Percentiles rank a stretch among this genome's conserved stretches.
Conservation (phyloP, 1,140 invertebrate species). For the Bombus confusus region DNA sequence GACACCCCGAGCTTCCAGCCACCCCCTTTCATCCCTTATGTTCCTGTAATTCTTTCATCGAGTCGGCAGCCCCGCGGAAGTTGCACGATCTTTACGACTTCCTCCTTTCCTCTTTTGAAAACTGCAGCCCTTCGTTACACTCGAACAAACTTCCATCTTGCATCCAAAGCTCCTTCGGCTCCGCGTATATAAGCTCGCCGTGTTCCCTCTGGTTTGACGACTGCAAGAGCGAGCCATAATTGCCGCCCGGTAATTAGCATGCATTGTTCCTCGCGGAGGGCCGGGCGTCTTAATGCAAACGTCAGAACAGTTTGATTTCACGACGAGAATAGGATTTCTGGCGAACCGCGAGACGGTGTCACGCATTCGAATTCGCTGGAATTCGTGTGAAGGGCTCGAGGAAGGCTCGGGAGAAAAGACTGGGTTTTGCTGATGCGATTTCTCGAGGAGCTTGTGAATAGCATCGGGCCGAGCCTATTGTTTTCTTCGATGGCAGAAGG, state of each 20-base stretch:
- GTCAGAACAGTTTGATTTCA: conserved; percentile 33
- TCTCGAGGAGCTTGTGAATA: background rate
- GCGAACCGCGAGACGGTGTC: conserved; percentile 22
- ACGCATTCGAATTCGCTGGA: conserved; percentile 37
- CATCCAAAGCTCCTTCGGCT: background rate
- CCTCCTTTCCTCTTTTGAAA: conserved; percentile 14
- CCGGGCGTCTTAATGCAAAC: conserved; percentile 41
- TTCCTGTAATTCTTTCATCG: conserved; percentile 49
- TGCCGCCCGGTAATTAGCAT: conserved; percentile 51
- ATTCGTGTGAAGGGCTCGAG: conserved; percentile 15
- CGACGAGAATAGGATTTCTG: conserved; percentile 15
- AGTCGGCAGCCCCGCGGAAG: conserved; percentile 6
- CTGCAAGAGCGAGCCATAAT: conserved; percentile 6
- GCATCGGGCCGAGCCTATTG: conserved; percentile 10
- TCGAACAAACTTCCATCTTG: conserved; percentile 5
- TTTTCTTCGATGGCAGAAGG: conserved; percentile 10
- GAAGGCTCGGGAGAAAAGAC: conserved; percentile 8
- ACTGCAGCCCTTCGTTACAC: conserved; percentile 26
- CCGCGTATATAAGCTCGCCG: background rate
- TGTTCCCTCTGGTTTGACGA: background rate
- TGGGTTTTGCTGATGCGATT: conserved; percentile 4
- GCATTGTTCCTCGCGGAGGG: conserved; percentile 24
- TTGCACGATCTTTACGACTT: conserved; percentile 35
- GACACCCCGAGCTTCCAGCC: background rate
- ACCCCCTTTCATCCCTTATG: background rate